phyloP scores from a whole-genome alignment of 2,797 vertebrate species.

The Scomberomorus guttatus region DNA sequence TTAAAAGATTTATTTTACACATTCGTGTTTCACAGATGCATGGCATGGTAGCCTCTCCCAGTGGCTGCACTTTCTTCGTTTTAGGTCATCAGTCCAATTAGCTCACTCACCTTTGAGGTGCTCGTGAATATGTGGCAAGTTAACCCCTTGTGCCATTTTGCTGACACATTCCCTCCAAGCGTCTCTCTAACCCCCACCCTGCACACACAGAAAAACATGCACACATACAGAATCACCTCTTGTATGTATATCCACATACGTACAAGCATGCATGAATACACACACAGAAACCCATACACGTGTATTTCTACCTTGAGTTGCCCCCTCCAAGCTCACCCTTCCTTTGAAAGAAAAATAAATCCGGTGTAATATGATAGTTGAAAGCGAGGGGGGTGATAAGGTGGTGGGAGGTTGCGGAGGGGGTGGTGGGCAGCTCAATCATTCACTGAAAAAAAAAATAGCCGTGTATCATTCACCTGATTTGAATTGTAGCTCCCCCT shows the following conservation, averaged over 20 bases:
- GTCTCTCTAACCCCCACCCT: constrained; percentile 12
- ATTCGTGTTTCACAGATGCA: not conserved
- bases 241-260: constrained; percentile 34
- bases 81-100: constrained; percentile 81
- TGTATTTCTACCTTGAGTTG: constrained; percentile 27
- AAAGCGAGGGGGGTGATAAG: constrained; percentile 78
- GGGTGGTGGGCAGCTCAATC: constrained; percentile 85
- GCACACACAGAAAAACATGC: constrained; percentile 18
- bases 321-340: constrained; percentile 49
- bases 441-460: constrained; percentile 82
- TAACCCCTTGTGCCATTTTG: constrained; percentile 52
- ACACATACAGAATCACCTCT: constrained; percentile 15
- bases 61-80: constrained; percentile 49
- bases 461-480: constrained; percentile 98
- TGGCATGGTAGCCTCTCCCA: not conserved
- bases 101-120: constrained; percentile 55
- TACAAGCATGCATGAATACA: constrained; percentile 35
- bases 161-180: constrained; percentile 50
- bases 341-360: constrained; percentile 84
- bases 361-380: constrained; percentile 81
- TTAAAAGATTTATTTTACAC: not conserved
- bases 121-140: constrained; percentile 55
- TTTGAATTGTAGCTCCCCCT: constrained; percentile 96
- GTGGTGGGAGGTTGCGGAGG: constrained; percentile 49
- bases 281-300: constrained; percentile 23